Conservation (phyloP, 2,888 invertebrate species). For the Lepeophtheirus nordmannii region DNA sequence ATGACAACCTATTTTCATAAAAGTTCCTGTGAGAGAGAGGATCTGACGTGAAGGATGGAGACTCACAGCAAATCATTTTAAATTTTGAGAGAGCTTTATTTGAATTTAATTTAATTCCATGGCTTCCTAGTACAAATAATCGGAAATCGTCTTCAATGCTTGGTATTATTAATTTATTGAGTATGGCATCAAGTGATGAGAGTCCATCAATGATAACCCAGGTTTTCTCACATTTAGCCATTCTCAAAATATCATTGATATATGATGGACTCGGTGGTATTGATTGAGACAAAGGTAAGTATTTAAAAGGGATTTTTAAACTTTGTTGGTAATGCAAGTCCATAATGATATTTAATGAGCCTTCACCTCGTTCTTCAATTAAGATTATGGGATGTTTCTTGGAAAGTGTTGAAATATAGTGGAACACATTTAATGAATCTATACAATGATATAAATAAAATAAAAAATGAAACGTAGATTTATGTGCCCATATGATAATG, state of each 20-base stretch:
- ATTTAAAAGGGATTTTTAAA: neutral
- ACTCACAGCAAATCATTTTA: neutral
- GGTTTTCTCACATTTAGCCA: neutral
- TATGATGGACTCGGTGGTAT: neutral
- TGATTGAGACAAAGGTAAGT: no score
- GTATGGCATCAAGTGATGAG: neutral
- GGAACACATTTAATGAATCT: neutral
- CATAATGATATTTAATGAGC: neutral
- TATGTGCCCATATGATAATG: no score
- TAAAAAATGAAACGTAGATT: neutral
- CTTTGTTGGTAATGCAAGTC: neutral
- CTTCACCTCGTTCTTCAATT: neutral
- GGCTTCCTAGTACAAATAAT: neutral
- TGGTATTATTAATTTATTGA: neutral
- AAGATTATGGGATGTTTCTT: neutral
- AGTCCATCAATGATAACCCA: slow-evolving; percentile 3
- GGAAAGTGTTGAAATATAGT: neutral
- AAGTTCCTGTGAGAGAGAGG: neutral
- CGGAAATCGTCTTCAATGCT: neutral
- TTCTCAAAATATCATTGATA: neutral
- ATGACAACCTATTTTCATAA: neutral
- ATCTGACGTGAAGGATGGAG: neutral
- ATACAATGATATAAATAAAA: neutral
- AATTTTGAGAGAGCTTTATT: neutral
- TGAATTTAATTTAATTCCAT: neutral